These are phyloP conservation scores for Rallus limicola DNA, from an alignment of 2,113 vertebrate genomes.

Conservation along the genomic window DNA sequence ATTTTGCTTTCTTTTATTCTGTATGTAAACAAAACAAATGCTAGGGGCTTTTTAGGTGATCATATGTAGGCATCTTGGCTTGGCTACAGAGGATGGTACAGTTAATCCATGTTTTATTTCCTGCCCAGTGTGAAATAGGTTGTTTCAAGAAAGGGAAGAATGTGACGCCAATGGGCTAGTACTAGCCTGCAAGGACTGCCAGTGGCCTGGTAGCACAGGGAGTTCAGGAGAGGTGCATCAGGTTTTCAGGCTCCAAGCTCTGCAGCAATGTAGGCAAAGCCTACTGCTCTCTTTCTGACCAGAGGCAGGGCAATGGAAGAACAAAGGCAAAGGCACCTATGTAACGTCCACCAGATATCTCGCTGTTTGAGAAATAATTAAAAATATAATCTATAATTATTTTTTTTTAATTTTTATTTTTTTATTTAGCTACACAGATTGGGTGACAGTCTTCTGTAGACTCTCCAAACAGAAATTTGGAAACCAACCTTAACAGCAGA, in stretches of 20 bases:
- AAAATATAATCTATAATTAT: not conserved
- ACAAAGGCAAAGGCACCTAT: no score
- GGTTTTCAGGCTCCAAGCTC: not conserved
- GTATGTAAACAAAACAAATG: not conserved
- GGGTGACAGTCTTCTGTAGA: not conserved
- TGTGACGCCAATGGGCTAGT: fast-evolving
- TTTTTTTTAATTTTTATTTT: not conserved
- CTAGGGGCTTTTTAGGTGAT: not conserved
- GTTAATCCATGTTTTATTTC: not conserved
- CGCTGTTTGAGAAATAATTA: not conserved
- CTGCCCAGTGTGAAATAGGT: not conserved
- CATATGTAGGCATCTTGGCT: not conserved
- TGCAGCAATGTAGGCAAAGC: not conserved
- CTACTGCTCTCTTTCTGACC: not conserved
- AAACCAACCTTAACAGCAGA: not conserved
- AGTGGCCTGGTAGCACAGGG: not conserved
- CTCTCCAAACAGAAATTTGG: not conserved
- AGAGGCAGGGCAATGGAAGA: not conserved
- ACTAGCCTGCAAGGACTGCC: not conserved
- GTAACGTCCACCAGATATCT: not conserved
- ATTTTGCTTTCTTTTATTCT: not conserved
- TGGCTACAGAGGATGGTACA: not conserved
- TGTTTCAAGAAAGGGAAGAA: not conserved
- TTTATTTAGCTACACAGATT: not conserved
- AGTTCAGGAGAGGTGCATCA: not conserved